These are phyloP conservation scores for Rattus rattus DNA, from an alignment of 2,113 vertebrate species.

Conservation along the genomic window DNA sequence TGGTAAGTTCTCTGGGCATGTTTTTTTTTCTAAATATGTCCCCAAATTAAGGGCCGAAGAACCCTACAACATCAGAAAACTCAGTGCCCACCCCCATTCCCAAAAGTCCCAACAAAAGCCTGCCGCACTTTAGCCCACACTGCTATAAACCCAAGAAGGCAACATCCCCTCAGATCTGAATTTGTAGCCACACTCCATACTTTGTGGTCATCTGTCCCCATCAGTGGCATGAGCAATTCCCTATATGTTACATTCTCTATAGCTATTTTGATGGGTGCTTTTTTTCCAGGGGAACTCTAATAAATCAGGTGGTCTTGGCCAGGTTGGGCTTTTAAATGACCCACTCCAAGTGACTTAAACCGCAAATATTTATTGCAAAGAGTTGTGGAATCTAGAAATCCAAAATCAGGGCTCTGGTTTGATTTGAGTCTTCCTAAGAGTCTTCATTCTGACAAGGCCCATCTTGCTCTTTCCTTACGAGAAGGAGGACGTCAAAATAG, in stretches of 20 bases:
- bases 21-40: not conserved
- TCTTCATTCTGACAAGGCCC: not conserved
- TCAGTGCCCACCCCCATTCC: not conserved
- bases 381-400: not conserved
- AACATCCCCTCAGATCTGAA: not conserved
- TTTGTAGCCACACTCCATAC: not conserved
- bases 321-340: not conserved
- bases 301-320: not conserved
- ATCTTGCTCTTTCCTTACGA: not conserved
- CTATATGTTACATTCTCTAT: not conserved
- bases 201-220: not conserved
- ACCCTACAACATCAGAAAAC: not conserved
- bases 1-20: not conserved
- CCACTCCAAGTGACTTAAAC: not conserved
- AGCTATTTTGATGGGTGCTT: not conserved
- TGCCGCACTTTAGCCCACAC: too few relatives aligned
- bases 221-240: not conserved
- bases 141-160: not conserved
- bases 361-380: not conserved
- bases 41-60: not conserved
- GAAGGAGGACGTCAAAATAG: too few relatives aligned
- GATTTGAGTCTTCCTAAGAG: not conserved
- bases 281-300: not conserved
- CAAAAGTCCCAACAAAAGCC: not conserved
- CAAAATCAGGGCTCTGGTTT: not conserved